A percentile compares a stretch with the other conserved stretches of the same genome.
These are phyloP conservation scores for Clunio marinus DNA, from an alignment of 2,888 invertebrate genomes.

Conservation along the genomic window DNA sequence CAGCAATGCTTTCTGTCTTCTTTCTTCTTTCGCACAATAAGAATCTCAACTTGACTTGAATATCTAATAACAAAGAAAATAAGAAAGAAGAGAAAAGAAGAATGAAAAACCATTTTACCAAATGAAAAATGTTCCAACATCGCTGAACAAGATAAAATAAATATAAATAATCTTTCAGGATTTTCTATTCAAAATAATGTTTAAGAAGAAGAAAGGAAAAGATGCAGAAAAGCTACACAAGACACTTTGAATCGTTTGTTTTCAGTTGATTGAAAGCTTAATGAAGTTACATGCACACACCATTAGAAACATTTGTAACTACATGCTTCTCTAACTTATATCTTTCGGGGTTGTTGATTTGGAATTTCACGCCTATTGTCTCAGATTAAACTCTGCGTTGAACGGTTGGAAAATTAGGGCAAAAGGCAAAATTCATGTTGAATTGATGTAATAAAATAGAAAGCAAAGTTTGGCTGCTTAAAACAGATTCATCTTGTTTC, in stretches of 20 bases:
- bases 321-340: background rate
- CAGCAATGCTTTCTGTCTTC: background rate
- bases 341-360: background rate
- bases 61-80: background rate
- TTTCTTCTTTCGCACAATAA: background rate
- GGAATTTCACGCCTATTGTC: no score
- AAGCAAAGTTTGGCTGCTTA: no score
- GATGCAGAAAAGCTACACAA: no score
- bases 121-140: slow-evolving; percentile 12
- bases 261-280: background rate
- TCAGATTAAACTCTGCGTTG: no score
- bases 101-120: background rate
- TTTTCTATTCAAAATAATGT: no score
- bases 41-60: background rate
- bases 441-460: no score
- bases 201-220: no score
- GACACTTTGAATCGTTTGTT: background rate
- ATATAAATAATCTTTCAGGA: background rate
- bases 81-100: no score
- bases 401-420: background rate
- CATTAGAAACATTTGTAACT: background rate
- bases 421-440: background rate
- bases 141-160: background rate
- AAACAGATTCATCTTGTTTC: background rate
- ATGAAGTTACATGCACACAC: background rate